Base-by-base conservation (phyloP, 2,888 invertebrate genomes). In the Malthinus seriepunctatus region DNA sequence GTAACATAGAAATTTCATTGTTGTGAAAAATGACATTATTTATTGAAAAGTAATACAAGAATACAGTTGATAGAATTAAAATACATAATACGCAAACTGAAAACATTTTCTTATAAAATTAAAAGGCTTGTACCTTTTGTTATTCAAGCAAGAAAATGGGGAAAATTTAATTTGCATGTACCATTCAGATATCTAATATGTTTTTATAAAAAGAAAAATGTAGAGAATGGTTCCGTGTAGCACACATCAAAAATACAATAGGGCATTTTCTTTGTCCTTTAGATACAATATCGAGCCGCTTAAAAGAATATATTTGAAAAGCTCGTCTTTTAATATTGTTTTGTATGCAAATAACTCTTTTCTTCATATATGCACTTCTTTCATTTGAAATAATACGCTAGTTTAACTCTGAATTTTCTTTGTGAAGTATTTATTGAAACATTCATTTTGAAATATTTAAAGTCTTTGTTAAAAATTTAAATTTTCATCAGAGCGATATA, bases 241-340 rank as follows among this genome's bases (percentile, higher is more conserved):
- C 49, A 52, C 58, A 58, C 58, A 59, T 59, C 59, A 54, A 34
- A 42, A 59, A 54, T 59, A 59, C 59, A 59, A 59, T 59, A 45
- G 54, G 46, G 59, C 59, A 53, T 59, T 54, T 50, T 51, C 59
- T 59, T 59, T 59, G 59, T 59, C 59, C 59, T 59, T 49, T 37
- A 49, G 53, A 59, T 51, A 59, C 59, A 59, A 54, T 59, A 54
- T 59, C 50, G 50, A 53, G 55, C 32, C 47, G 51, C 54, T 60
- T 60, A 51, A 60, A 55, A 51, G 60, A 55, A 60, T 50, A 55
- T 55, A 60, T 60, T 55, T 60, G 54, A 38, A 42, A 60, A 46
- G 49, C 45, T 49, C 54, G 42, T 45, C 50, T 48, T 58, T 59
- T 59, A 59, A 59, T 55, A 54, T 54, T 59, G 47, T 59, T 59